phyloP scores from a whole-genome alignment of 2,797 vertebrate species.

The Cacajao melanocephalus region DNA sequence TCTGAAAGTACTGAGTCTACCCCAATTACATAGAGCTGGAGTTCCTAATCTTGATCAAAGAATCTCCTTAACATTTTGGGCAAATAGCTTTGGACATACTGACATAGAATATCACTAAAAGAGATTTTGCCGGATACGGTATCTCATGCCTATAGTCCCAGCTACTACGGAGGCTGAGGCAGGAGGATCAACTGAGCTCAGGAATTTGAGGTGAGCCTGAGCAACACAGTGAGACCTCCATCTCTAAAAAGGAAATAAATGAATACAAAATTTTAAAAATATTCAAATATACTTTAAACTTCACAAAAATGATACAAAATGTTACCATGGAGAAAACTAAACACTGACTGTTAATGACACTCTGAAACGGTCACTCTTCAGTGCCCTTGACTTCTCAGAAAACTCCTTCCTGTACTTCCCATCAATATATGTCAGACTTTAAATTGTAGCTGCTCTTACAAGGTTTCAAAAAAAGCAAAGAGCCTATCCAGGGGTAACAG shows the following conservation, averaged over 20 bases:
- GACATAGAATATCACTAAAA: not conserved
- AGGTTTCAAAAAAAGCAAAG: not conserved
- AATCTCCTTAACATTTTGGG: not conserved
- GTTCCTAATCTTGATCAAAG: constrained; percentile 11
- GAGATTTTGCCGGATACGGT: no score
- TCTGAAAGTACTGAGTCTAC: not conserved
- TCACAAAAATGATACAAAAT: not conserved
- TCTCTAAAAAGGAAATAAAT: not conserved
- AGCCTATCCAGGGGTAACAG: not conserved
- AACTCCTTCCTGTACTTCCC: not conserved
- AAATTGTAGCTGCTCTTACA: not conserved
- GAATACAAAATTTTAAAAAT: not conserved
- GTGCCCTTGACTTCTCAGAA: not conserved
- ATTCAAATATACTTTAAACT: not conserved
- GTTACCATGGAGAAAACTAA: not conserved
- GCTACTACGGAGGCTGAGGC: not conserved
- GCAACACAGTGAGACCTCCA: not conserved
- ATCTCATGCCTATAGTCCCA: not conserved
- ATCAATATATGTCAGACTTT: not conserved
- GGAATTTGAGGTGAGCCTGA: not conserved
- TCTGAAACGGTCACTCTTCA: not conserved
- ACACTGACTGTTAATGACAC: not conserved
- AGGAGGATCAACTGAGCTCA: not conserved
- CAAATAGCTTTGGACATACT: not conserved
- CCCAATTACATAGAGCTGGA: not conserved